phyloP scores from a whole-genome alignment of 2,888 invertebrate genomes.

The Panopea generosa region DNA sequence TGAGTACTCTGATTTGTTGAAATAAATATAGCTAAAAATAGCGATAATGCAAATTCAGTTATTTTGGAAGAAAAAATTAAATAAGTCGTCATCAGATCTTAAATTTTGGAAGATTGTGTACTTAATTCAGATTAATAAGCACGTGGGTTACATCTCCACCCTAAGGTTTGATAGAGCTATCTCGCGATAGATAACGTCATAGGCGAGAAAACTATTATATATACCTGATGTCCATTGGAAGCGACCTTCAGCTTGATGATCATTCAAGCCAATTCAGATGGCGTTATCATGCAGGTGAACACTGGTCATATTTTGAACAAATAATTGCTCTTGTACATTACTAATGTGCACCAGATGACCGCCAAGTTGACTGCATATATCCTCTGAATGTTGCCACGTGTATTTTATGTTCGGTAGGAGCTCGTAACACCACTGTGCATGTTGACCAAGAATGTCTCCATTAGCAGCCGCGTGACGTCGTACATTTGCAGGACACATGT shows the following conservation, averaged over 20 bases:
- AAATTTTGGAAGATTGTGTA: too few relatives aligned
- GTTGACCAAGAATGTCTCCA: conserved; percentile 23
- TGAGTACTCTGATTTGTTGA: too few relatives aligned
- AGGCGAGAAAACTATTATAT: too few relatives aligned
- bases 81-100: too few relatives aligned
- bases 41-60: too few relatives aligned
- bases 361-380: conserved; percentile 14
- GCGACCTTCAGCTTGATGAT: conserved; percentile 21
- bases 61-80: too few relatives aligned
- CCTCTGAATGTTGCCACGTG: conserved; percentile 34
- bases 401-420: conserved; percentile 4
- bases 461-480: background rate
- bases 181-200: too few relatives aligned
- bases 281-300: conserved; percentile 26
- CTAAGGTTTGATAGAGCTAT: too few relatives aligned
- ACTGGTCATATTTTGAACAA: conserved; percentile 31
- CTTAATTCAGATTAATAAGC: too few relatives aligned
- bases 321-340: conserved; percentile 31
- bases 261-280: conserved; percentile 51
- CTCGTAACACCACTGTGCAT: conserved; percentile 41
- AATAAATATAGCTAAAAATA: too few relatives aligned
- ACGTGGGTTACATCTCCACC: too few relatives aligned
- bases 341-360: conserved; percentile 40
- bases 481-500: background rate
- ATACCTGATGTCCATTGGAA: conserved; percentile 48